Percentiles rank a stretch among this genome's conserved stretches.
Conservation (phyloP, 1,140 invertebrate genomes). For the Tachypleus tridentatus region DNA sequence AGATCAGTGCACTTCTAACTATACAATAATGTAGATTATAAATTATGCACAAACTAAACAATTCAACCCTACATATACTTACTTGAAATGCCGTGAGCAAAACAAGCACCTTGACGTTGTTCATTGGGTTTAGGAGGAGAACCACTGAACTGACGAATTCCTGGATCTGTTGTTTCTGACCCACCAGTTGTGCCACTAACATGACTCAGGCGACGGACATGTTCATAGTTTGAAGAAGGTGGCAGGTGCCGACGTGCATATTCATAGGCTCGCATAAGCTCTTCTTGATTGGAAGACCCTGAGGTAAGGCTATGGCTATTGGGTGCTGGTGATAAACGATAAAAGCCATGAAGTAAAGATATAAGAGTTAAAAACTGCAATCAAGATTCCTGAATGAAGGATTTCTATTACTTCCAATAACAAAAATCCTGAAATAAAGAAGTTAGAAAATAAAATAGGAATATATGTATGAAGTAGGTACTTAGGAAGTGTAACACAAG, state of each 20-base stretch:
- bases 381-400: no score
- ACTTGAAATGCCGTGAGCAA: conserved; percentile 16
- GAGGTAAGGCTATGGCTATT: conserved; percentile 21
- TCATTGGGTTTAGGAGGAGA: conserved; percentile 37
- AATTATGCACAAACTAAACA: no score
- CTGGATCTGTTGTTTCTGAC: conserved; percentile 32
- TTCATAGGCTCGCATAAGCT: conserved; percentile 34
- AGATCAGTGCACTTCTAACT: no score
- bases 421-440: no score
- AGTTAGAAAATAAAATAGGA: no score
- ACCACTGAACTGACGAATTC: conserved; percentile 36
- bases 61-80: no score
- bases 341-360: no score
- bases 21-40: no score
- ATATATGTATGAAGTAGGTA: no score
- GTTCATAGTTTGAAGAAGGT: conserved; percentile 16
- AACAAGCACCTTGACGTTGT: conserved; percentile 34
- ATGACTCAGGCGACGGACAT: conserved; percentile 10
- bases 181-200: conserved; percentile 18
- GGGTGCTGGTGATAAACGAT: conserved; percentile 7
- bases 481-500: no score
- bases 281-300: conserved; percentile 35
- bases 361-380: no score
- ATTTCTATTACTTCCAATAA: no score
- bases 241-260: conserved; percentile 30